A percentile compares a stretch with the other conserved stretches of the same genome.
These are phyloP conservation scores for Desmophyllum pertusum DNA, from an alignment of 92 coral and sea anemone species.

Conservation along the genomic window DNA sequence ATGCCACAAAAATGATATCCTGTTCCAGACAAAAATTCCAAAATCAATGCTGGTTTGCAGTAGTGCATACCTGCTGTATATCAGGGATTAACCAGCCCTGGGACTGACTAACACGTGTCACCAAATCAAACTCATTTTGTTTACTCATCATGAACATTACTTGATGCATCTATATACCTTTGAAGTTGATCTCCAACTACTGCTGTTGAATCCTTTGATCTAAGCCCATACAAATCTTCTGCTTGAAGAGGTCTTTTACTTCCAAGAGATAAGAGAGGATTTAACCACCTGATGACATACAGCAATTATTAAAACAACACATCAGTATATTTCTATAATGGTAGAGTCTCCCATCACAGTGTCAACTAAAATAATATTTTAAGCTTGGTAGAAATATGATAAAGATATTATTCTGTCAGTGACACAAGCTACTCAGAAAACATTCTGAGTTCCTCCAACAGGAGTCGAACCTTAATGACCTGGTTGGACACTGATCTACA, in stretches of 20 bases:
- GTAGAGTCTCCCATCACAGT: background rate
- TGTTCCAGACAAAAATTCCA: background rate
- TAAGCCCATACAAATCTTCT: conserved; percentile 73
- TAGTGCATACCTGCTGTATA: too few relatives aligned
- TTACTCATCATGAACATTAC: too few relatives aligned
- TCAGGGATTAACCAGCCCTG: too few relatives aligned
- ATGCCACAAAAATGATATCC: background rate
- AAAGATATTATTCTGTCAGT: too few relatives aligned
- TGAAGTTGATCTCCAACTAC: conserved; percentile 67
- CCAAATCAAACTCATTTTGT: background rate
- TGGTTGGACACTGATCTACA: too few relatives aligned
- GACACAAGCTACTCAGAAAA: too few relatives aligned
- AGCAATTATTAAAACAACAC: background rate
- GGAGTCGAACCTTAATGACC: too few relatives aligned
- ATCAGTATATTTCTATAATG: background rate
- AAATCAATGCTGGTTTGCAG: background rate
- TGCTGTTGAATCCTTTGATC: conserved; percentile 67
- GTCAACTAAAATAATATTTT: background rate
- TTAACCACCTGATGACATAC: conserved; percentile 69
- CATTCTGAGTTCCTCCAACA: too few relatives aligned
- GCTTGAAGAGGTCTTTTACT: conserved; percentile 74
- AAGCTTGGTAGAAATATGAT: too few relatives aligned
- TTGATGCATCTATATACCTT: conserved; percentile 37
- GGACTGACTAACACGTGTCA: background rate
- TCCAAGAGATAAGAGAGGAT: conserved; percentile 76